Evolutionary conservation across 2,113 vertebrate genomes (phyloP), one percentile per base, ranked within the genome.

Genomic region (Pao palembangensis): DNA sequence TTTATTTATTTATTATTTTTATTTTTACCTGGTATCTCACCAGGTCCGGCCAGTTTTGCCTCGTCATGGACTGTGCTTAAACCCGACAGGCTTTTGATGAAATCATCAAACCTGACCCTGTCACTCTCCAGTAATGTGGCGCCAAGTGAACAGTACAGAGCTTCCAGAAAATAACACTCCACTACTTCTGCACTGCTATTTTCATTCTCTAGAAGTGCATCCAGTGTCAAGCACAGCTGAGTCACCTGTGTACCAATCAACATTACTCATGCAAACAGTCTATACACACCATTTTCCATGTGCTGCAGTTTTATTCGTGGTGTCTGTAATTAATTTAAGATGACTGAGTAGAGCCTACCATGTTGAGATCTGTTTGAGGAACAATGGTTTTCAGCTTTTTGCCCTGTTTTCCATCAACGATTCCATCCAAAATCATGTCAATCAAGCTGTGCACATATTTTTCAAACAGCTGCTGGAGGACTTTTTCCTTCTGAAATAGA

Each of bases 281-380:
- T 7, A 47, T 17, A 47, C 14, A n/a, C 44, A 16, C 4, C 44
- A 47, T 16, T 16, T n/a, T n/a, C 34, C 10, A 38, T 17, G 44
- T 13, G 13, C n/a, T 47, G 15, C 44, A 47, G 15, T 17, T 16
- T 2, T 16, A 47, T 47, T 47, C 15, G 2, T 7, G 17, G n/a
- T 47, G 6, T 17, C 20, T 56, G n/a, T 3, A 51, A 34, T 17
- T 47, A 13, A 60, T 52, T n/a, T 60, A 8, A 18, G 16, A 61
- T 16, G 8, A 3, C 56, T 18, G 28, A 59, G 17, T 61, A 65
- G 20, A 44, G 51, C 90, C 79, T 76, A 98, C 97, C 96, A 99
- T 97, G 67, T 98, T 99, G 12, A 99, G 85, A 80, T 95, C 94
- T 12, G 96, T 97, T 86, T 97, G 95, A 31, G 93, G 94, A 38